Evolutionary conservation across 2,888 invertebrate species (phyloP).

Genomic region (Cataglyphis rosenhaueri): DNA sequence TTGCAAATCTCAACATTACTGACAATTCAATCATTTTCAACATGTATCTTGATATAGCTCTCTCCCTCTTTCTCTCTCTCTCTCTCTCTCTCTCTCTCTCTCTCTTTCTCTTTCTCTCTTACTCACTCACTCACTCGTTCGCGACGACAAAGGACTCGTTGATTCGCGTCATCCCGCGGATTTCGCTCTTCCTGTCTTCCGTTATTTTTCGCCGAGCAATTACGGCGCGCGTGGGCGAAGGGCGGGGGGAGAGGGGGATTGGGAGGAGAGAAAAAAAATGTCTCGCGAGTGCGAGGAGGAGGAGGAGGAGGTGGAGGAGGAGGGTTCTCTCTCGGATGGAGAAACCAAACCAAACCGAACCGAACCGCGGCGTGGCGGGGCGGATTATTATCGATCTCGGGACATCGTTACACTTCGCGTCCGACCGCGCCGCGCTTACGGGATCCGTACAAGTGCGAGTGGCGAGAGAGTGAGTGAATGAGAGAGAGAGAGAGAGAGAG

Average conservation of each 20-base stretch:
- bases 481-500: neutral
- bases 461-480: neutral
- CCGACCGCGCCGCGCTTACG: conserved; percentile 38
- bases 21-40: conserved; percentile 28
- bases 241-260: neutral
- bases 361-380: neutral
- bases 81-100: too few species aligned
- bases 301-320: neutral
- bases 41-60: neutral
- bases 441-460: conserved; percentile 71
- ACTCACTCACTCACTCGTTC: too few species aligned
- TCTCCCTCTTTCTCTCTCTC: neutral
- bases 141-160: neutral
- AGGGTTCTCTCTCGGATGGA: conserved; percentile 59
- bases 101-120: too few species aligned
- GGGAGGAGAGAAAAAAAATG: conserved; percentile 50
- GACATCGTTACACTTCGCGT: conserved; percentile 72
- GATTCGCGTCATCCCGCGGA: conserved; percentile 7
- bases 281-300: conserved; percentile 51
- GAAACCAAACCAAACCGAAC: conserved; percentile 67
- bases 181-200: conserved; percentile 7
- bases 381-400: conserved; percentile 75
- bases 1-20: conserved; percentile 11
- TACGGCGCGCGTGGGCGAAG: conserved; percentile 44
- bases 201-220: conserved; percentile 58